Evolutionary conservation across 2,113 vertebrate species (phyloP).

Genomic region (Callionymus lyra): DNA sequence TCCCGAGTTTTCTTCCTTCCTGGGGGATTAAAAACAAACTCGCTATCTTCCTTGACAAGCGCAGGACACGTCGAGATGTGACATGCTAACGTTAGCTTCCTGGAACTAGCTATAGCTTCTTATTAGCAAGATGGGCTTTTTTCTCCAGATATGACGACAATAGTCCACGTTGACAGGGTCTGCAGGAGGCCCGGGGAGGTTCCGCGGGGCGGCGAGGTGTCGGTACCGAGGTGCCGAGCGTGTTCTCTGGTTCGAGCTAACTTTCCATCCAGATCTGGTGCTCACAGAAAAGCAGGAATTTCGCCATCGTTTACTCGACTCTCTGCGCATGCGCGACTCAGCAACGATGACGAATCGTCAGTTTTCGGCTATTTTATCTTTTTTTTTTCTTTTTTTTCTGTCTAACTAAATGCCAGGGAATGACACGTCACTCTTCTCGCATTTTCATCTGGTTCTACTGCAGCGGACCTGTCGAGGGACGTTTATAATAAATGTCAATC

Average conservation of each 20-base stretch:
- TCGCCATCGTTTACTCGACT: conserved; percentile 42
- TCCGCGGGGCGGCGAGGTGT: not conserved
- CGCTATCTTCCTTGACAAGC: conserved; percentile 35
- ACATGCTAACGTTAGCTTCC: conserved; percentile 49
- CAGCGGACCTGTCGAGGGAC: too few species aligned
- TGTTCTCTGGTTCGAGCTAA: conserved; percentile 40
- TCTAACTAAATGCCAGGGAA: too few species aligned
- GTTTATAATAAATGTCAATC: too few species aligned
- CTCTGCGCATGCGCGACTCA: conserved; percentile 44
- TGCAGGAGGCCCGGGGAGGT: conserved; percentile 3
- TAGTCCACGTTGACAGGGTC: conserved; percentile 6
- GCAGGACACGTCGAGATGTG: conserved; percentile 24
- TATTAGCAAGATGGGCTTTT: conserved; percentile 39
- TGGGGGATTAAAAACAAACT: conserved; percentile 8
- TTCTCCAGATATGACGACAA: conserved; percentile 1
- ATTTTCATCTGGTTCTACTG: too few species aligned
- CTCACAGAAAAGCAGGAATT: conserved; percentile 49
- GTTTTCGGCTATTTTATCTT: too few species aligned
- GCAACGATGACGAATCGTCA: conserved; percentile 28
- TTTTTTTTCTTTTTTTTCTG: too few species aligned
- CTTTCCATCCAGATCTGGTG: conserved; percentile 37
- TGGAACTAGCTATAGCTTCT: conserved; percentile 46
- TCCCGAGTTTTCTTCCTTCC: conserved; percentile 20
- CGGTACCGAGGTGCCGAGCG: conserved; percentile 1
- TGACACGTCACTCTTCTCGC: too few species aligned